These are phyloP conservation scores for Conus betulinus DNA, from an alignment of 1,140 invertebrate species.

Conservation along the genomic window DNA sequence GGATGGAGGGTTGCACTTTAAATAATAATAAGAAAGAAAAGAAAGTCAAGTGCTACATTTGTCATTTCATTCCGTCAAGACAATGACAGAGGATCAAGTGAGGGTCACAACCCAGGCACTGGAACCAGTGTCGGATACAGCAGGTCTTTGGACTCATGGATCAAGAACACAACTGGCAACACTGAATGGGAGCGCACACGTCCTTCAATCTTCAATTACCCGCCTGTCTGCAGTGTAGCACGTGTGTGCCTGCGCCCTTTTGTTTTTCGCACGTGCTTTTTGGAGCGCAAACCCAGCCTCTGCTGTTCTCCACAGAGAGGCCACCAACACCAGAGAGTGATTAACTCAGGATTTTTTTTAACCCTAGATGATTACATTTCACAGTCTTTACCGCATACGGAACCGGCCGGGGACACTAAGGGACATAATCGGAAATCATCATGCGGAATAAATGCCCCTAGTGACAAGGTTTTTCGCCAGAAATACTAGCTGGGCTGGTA, in stretches of 20 bases:
- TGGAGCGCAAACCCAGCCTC: slow-evolving; percentile 14
- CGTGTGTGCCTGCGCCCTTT: slow-evolving; percentile 27
- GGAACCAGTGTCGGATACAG: not conserved
- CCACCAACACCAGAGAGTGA: slow-evolving; percentile 28
- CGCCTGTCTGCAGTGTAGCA: slow-evolving; percentile 17
- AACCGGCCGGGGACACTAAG: not conserved
- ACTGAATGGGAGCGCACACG: not conserved
- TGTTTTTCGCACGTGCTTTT: slow-evolving; percentile 35
- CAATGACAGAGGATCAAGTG: too few species aligned
- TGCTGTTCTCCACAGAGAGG: not conserved
- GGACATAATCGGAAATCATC: slow-evolving; percentile 30
- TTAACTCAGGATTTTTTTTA: slow-evolving; percentile 2
- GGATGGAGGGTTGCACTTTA: too few species aligned
- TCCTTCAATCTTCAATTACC: not conserved
- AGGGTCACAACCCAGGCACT: not conserved
- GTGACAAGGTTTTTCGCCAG: not conserved
- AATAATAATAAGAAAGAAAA: not conserved
- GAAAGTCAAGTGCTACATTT: not conserved
- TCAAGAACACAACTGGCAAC: not conserved
- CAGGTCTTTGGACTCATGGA: not conserved
- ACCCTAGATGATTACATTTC: slow-evolving; percentile 28
- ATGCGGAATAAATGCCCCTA: slow-evolving; percentile 17
- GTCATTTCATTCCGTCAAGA: not conserved
- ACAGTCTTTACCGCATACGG: not conserved
- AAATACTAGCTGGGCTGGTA: too few species aligned